Evolutionary conservation across 2,797 vertebrate genomes (phyloP).

Genomic region (Sebastes taczanowskii): DNA sequence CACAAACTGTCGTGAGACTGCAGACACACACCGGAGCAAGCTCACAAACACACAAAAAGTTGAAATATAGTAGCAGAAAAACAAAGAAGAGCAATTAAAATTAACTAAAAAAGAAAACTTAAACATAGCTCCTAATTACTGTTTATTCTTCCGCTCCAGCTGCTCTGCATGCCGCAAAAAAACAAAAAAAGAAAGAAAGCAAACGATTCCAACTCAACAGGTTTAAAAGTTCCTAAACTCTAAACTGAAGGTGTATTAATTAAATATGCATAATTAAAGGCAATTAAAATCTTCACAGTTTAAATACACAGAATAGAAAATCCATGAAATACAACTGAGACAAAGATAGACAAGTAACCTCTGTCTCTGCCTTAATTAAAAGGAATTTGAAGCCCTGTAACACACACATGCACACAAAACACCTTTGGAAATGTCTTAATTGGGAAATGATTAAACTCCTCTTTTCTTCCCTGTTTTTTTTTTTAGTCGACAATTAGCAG

Average conservation of each 20-base stretch:
- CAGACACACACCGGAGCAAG: neutral
- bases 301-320: conserved; percentile 41
- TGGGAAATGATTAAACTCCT: conserved; percentile 75
- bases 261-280: conserved; percentile 68
- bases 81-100: neutral
- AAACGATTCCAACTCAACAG: conserved; percentile 23
- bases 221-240: conserved; percentile 49
- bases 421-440: conserved; percentile 71
- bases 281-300: conserved; percentile 68
- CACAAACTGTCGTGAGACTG: no score
- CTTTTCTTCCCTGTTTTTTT: conserved; percentile 67
- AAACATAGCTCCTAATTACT: neutral
- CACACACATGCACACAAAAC: conserved; percentile 57
- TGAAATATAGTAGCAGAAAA: neutral
- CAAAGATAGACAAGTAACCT: conserved; percentile 64
- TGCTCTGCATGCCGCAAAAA: conserved; percentile 10
- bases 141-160: neutral
- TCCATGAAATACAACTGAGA: conserved; percentile 50
- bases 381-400: conserved; percentile 52
- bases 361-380: conserved; percentile 67
- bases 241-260: conserved; percentile 61
- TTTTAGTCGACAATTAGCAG: conserved; percentile 69
- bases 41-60: neutral
- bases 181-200: neutral
- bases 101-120: neutral